Evolutionary conservation across 2,888 invertebrate genomes (phyloP), one percentile per base, ranked within the genome.

Genomic region (Deroplatys truncata): DNA sequence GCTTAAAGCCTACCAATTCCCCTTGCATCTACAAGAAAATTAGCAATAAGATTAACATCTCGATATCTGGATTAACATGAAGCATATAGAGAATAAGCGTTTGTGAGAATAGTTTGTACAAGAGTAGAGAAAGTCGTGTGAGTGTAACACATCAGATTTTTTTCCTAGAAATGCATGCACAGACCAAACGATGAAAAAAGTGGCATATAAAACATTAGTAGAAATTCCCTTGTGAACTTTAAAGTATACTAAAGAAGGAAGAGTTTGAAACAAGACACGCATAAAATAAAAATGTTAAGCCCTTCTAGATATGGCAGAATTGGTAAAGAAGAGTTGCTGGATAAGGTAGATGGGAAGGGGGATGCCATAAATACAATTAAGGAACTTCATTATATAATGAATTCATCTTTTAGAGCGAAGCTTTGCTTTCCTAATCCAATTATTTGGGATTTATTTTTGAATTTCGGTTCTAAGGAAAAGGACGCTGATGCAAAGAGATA

Each of bases 341-440:
- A 82, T 72, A 72, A 86, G 28, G 86, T 86, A 82, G 31, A 25
- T 2, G 13, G 9, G 16, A n/a, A n/a, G 20, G 56, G 56, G 20
- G 43, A 16, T 25, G 16, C 82, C 86, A 86, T 86, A 86, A 86
- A 86, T 86, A 82, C 86, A 72, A 72, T 86, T 82, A 86, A 72
- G 86, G 29, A 86, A 82, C 86, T 86, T 82, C 82, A 82, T 86
- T 86, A 86, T 82, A 82, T 82, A 86, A 86, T 31, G 86, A 86
- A 86, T 86, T 49, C 86, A 72, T 72, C 56, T n/a, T 86, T 29
- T 72, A n/a, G 16, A 82, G 29, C 25, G 72, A 86, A 82, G 29
- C 15, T 86, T n/a, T 29, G 8, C 82, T 72, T 72, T 2, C n/a
- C 13, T 86, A 82, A 82, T 28, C 29, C 82, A 86, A 86, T 86